phyloP scores from a whole-genome alignment of 2,797 vertebrate species.

The Oceanodroma leucorhoa region DNA sequence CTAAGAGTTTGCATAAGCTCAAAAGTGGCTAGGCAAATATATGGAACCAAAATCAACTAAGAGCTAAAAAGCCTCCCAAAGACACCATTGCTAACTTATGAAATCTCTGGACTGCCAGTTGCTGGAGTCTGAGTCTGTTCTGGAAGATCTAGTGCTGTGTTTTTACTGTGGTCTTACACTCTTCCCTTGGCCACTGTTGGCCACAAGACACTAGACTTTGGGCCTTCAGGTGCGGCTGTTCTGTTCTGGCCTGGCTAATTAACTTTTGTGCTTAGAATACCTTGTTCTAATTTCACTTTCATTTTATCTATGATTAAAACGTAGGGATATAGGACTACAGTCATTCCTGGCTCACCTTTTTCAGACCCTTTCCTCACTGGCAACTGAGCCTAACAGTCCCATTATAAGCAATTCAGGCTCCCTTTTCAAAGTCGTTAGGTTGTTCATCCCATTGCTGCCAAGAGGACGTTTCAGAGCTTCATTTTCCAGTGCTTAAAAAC shows the following conservation, averaged over 20 bases:
- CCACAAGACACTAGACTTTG: background rate
- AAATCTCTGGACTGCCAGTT: background rate
- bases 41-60: background rate
- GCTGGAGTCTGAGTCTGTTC: background rate
- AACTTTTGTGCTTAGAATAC: background rate
- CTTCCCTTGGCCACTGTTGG: background rate
- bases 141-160: background rate
- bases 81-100: background rate
- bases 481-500: constrained; percentile 31
- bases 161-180: background rate
- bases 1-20: background rate
- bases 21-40: background rate
- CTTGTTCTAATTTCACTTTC: background rate
- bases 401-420: background rate
- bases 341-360: background rate
- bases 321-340: background rate
- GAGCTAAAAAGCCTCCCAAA: background rate
- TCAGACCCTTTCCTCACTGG: background rate
- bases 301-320: background rate
- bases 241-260: background rate
- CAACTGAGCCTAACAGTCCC: background rate
- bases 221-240: background rate
- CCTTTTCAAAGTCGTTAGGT: background rate
- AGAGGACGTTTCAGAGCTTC: constrained; percentile 17
- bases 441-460: background rate